phyloP scores from a whole-genome alignment of 2,888 invertebrate genomes.

The Ormyrus pomaceus region DNA sequence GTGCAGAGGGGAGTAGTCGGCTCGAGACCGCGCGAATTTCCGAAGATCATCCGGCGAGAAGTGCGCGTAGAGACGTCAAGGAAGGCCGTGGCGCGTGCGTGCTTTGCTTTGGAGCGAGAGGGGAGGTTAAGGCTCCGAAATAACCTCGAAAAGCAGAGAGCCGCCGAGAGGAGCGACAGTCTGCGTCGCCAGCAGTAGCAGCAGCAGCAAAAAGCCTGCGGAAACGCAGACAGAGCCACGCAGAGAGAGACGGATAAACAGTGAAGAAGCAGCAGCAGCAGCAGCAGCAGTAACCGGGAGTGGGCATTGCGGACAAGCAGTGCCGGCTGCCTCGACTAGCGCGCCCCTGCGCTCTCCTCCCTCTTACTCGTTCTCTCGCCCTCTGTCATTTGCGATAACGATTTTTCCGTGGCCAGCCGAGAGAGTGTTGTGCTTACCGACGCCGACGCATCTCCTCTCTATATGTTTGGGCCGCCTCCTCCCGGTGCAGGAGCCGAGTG shows the following conservation, averaged over 20 bases:
- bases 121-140: slow-evolving; percentile 45
- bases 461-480: slow-evolving; percentile 39
- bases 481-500: slow-evolving; percentile 2
- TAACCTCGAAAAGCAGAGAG: slow-evolving; percentile 33
- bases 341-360: slow-evolving; percentile 52
- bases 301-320: slow-evolving; percentile 68
- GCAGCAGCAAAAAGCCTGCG: neutral
- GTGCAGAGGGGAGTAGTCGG: slow-evolving; percentile 21
- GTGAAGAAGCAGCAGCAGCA: slow-evolving; percentile 2
- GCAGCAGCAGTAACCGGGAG: slow-evolving; percentile 46
- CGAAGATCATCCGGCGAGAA: neutral
- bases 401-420: slow-evolving; percentile 46
- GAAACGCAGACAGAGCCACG: neutral
- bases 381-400: slow-evolving; percentile 49
- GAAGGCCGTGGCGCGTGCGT: slow-evolving; percentile 54
- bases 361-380: slow-evolving; percentile 7
- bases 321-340: slow-evolving; percentile 61
- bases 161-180: neutral
- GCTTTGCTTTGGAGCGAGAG: slow-evolving; percentile 36
- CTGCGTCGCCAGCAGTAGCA: neutral
- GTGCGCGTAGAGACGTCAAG: neutral
- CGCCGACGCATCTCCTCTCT: slow-evolving; percentile 4
- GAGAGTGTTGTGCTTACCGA: slow-evolving; percentile 9
- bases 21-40: slow-evolving; percentile 4
- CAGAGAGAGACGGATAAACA: neutral